Base-by-base conservation (phyloP, 2,797 vertebrate genomes). In the Sebastes matsubarae region DNA sequence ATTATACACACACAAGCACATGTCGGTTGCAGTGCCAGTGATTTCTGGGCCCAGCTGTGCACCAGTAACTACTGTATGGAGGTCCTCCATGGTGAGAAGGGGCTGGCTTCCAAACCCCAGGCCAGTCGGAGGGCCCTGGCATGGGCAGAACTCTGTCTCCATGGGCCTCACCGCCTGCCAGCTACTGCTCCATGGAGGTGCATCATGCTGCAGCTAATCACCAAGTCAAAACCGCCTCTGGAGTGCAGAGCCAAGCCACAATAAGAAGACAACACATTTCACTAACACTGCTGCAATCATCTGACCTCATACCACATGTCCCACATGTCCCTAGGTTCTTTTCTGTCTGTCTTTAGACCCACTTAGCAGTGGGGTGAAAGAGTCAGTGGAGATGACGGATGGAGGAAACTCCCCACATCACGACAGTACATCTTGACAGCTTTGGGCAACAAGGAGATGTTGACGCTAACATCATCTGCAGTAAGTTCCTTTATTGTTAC, bases 141-240 rank as follows among this genome's bases (percentile, higher is more conserved):
- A 90, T 87, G 86, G 88, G 88, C 88, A 93, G 90, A 91, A 87
- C 82, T 86, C 74, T 84, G 91, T 91, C 91, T 91, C 85, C 84
- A 83, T 11, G 32, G 84, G 85, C 80, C 69, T 87, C 69, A 34
- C 27, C 6, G 61, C 64, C 80, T 92, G 91, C 88, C 91, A 94
- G 86, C 74, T 84, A 77, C 66, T 82, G 75, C 76, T 91, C 69
- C 75, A 81, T 42, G 46, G 75, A 89, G 80, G 76, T 88, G 84
- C 89, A 85, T 85, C 85, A 80, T 50, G 81, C 81, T 85, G n/a
- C 79, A 88, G 80, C 80, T 87, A 88, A 90, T 93, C 88, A 91
- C 64, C 81, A 83, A 84, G 65, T 84, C 74, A 58, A 84, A 87
- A 85, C 86, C 54, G 8, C 81, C 80, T 79, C 82, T 71, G 54